Conservation (phyloP, 2,113 vertebrate species). For the Nicator chloris region DNA sequence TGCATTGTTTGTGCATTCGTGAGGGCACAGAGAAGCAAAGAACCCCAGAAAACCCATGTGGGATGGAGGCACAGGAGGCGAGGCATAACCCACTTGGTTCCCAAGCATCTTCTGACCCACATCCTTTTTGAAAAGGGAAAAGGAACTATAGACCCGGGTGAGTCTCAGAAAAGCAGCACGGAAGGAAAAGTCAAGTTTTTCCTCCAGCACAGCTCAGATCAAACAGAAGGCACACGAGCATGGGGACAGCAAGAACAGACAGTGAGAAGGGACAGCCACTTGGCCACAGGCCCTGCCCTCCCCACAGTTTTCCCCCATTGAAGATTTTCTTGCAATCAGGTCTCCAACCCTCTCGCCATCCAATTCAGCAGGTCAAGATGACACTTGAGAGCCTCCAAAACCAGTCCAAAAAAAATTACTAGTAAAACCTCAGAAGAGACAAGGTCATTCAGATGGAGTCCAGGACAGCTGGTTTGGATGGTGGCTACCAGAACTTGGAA, state of each 20-base stretch:
- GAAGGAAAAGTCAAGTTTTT: constrained; percentile 79
- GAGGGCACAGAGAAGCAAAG: constrained; percentile 70
- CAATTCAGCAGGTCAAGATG: constrained; percentile 30
- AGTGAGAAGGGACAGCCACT: constrained; percentile 24
- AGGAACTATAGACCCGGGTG: constrained; percentile 40
- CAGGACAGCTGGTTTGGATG: not conserved
- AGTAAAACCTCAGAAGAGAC: not conserved
- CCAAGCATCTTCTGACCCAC: constrained; percentile 50
- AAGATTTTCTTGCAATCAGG: not conserved
- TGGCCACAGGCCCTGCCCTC: not conserved
- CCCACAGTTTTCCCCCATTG: not conserved
- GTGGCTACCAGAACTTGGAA: not conserved
- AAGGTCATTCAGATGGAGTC: not conserved
- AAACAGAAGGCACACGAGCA: constrained; percentile 82
- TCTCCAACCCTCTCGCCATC: not conserved
- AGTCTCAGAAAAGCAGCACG: constrained; percentile 75
- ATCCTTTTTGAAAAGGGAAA: not conserved
- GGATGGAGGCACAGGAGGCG: constrained; percentile 55
- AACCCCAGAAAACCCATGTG: constrained; percentile 58
- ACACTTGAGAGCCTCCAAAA: not conserved
- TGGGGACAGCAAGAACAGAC: constrained; percentile 45
- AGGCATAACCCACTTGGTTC: constrained; percentile 30
- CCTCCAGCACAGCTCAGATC: constrained; percentile 73
- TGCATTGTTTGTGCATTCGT: constrained; percentile 83
- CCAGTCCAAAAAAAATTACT: not conserved